Conservation (phyloP, 2,888 invertebrate species). For the Agonopterix subpropinquella region DNA sequence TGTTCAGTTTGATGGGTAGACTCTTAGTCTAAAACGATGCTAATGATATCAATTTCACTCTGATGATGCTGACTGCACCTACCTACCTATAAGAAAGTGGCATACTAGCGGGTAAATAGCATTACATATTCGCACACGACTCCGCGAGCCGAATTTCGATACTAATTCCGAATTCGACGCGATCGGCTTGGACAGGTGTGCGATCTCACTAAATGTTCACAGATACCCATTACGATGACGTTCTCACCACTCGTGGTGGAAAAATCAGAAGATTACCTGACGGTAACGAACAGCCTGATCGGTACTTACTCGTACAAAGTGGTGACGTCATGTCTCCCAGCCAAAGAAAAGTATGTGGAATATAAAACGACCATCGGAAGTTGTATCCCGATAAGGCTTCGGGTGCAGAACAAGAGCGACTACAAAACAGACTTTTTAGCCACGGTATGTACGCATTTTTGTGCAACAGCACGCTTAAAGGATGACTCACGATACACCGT, state of each 20-base stretch:
- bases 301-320: constrained; percentile 53
- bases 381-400: constrained; percentile 43
- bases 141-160: too few species aligned
- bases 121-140: too few species aligned
- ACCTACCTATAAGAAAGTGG: too few species aligned
- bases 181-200: too few species aligned
- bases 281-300: constrained; percentile 43
- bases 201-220: constrained; percentile 13
- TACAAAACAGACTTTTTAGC: constrained; percentile 38
- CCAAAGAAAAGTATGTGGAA: constrained; percentile 52
- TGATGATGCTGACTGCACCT: too few species aligned
- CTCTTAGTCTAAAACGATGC: too few species aligned
- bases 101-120: too few species aligned
- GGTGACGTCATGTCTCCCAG: constrained; percentile 50
- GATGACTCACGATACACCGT: too few species aligned
- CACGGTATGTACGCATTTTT: constrained; percentile 38
- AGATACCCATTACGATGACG: constrained; percentile 42
- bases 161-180: too few species aligned
- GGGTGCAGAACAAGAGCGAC: constrained; percentile 53
- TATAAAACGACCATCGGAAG: constrained; percentile 44
- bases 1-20: too few species aligned
- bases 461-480: too few species aligned
- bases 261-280: constrained; percentile 39
- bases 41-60: too few species aligned
- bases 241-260: constrained; percentile 62